Evolutionary conservation across 2,113 vertebrate genomes (phyloP), one percentile per base, ranked within the genome.

Genomic region (Isurus oxyrinchus): DNA sequence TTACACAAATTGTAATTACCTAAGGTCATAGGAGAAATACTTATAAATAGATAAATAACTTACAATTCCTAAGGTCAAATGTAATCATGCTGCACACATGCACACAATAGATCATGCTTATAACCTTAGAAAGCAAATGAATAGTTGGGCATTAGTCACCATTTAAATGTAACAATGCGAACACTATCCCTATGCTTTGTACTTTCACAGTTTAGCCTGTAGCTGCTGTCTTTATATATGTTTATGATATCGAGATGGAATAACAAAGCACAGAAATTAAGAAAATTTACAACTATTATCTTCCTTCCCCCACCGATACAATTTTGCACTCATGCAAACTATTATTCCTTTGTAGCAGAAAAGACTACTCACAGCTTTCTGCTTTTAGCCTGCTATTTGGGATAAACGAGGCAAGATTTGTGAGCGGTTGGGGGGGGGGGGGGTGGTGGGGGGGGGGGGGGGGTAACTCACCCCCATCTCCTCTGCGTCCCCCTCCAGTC

Each of bases 101-200:
- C 57, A 63, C 35, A 63, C 14, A 93, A n/a, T 94, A 63, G n/a
- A n/a, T 94, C n/a, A 63, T 23, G 61, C 40, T 61, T n/a, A 61
- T 93, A 63, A 94, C 90, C 61, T 94, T 93, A 93, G 59, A 93
- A 93, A 63, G 27, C 90, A 94, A 63, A 91, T 35, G 31, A 91
- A 91, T 55, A 91, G 2, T 91, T 91, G 27, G 27, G 23, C 13
- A 8, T 72, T 23, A 66, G 40, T 72, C 49, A 95, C 25, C 25
- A 72, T 5, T 55, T 72, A 72, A 35, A 35, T 91, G 53, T 35
- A 91, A 59, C 88, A 91, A 91, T 55, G 49, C 61, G 2, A 95
- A 69, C 23, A 49, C 67, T 31, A 95, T 31, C 25, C 40, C 49
- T 1, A 72, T 53, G 44, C 5, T 44, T 95, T 67, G 19, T 67